Base-by-base conservation (phyloP, 1,140 invertebrate species). In the Apis laboriosa region DNA sequence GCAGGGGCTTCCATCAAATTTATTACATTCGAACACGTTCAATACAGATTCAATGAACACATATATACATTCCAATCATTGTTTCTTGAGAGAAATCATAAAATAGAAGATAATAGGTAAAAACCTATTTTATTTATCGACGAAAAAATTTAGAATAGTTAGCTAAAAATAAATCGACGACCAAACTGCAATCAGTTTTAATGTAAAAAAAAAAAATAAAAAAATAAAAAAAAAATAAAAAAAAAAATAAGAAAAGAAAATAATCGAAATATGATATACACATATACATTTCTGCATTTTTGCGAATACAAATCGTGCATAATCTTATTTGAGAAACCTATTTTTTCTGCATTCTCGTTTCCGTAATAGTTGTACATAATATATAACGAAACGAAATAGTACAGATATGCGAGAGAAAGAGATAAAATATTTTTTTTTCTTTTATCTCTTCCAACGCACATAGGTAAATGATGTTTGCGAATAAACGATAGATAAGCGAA, bases 1-100 rank as follows among this genome's bases (percentile, higher is more conserved):
- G 12, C n/a, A n/a, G 72, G 72, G 73, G 80, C 80, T 81, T 81
- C 73, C 73, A 68, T 76, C 24, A 63, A 67, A 28, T 80, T 80
- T 19, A 19, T n/a, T 13, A 17, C 8, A 34, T 56, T 56, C 2
- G 11, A 71, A n/a, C 55, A 55, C 43, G 43, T 49, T 68, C 11
- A 17, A 17, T 24, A 53, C 49, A 34, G 24, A 24, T 56, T 56
- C 24, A 24, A 13, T 56, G 15, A 34, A 72, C 43, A 0, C 3
- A 24, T 8, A 51, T 13, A 60, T 24, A 81, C 80, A 81, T 81
- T 81, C 80, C 80, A 81, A 17, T 77, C 43, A 34, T 55, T 67
- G 63, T 81, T 67, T 67, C 24, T 74, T 24, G 51, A 8, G 11
- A 64, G 11, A 51, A 49, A 68, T 67, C 21, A 56, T 11, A 61